phyloP scores from a whole-genome alignment of 2,888 invertebrate species.

The Agrotis segetum region DNA sequence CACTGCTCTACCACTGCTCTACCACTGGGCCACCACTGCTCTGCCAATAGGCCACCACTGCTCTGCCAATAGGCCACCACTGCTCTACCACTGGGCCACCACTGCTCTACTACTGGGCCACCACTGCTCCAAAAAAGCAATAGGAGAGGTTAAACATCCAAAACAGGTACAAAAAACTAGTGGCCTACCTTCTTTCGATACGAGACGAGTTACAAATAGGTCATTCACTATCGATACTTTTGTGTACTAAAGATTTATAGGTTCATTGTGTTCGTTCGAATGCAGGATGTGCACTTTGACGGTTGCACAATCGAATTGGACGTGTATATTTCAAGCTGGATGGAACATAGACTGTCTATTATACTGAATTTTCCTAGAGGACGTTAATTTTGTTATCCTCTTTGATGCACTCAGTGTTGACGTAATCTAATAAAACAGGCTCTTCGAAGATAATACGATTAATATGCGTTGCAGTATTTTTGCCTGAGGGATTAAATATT shows the following conservation, averaged over 20 bases:
- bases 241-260: slow-evolving; percentile 15
- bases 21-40: too few relatives aligned
- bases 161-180: neutral
- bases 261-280: slow-evolving; percentile 31
- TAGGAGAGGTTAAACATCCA: too few relatives aligned
- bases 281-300: slow-evolving; percentile 28
- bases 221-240: slow-evolving; percentile 7
- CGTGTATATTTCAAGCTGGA: neutral
- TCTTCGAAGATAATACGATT: neutral
- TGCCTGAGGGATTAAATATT: neutral
- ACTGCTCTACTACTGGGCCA: too few relatives aligned
- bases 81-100: too few relatives aligned
- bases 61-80: too few relatives aligned
- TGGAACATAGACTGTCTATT: neutral
- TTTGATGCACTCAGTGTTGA: neutral
- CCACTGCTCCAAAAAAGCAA: too few relatives aligned
- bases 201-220: slow-evolving; percentile 16
- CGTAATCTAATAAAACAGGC: neutral
- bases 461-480: neutral
- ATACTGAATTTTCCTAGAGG: slow-evolving; percentile 8
- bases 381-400: neutral
- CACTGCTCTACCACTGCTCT: too few relatives aligned
- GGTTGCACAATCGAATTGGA: slow-evolving; percentile 12
- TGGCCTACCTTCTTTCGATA: neutral
- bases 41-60: too few relatives aligned